These are phyloP conservation scores for Hyposoter dolosus DNA, from an alignment of 2,888 invertebrate genomes.

Conservation along the genomic window DNA sequence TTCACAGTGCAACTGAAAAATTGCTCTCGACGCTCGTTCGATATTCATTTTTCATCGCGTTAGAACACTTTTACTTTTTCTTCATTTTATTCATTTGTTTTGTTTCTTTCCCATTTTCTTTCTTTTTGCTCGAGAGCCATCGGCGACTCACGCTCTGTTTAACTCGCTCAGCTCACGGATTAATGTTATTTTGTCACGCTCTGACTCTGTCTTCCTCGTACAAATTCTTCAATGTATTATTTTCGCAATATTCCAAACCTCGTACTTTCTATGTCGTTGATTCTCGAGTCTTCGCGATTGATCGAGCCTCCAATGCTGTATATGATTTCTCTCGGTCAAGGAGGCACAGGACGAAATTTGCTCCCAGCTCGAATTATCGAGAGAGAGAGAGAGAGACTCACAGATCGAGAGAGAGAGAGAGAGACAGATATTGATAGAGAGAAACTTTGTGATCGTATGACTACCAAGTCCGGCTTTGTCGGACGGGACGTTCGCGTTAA, in stretches of 20 bases:
- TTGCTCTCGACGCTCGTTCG: slow-evolving; percentile 58
- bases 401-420: background rate
- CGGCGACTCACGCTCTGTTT: slow-evolving; percentile 77
- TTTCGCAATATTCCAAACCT: slow-evolving; percentile 22
- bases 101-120: slow-evolving; percentile 21
- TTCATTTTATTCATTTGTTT: slow-evolving; percentile 13
- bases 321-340: slow-evolving; percentile 52
- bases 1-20: slow-evolving; percentile 40
- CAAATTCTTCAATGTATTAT: slow-evolving; percentile 33
- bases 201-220: slow-evolving; percentile 72
- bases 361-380: slow-evolving; percentile 14
- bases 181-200: slow-evolving; percentile 79
- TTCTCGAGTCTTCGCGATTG: slow-evolving; percentile 52
- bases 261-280: slow-evolving; percentile 79
- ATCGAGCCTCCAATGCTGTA: slow-evolving; percentile 64
- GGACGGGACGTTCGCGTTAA: slow-evolving; percentile 44
- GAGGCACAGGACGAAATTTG: background rate
- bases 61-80: slow-evolving; percentile 77
- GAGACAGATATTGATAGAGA: slow-evolving; percentile 17
- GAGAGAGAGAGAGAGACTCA: background rate
- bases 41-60: slow-evolving; percentile 73
- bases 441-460: slow-evolving; percentile 37
- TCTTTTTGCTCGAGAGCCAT: slow-evolving; percentile 26
- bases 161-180: slow-evolving; percentile 72
- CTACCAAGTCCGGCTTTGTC: slow-evolving; percentile 56